Evolutionary conservation across 2,797 vertebrate genomes (phyloP).

Genomic region (Staurois parvus): DNA sequence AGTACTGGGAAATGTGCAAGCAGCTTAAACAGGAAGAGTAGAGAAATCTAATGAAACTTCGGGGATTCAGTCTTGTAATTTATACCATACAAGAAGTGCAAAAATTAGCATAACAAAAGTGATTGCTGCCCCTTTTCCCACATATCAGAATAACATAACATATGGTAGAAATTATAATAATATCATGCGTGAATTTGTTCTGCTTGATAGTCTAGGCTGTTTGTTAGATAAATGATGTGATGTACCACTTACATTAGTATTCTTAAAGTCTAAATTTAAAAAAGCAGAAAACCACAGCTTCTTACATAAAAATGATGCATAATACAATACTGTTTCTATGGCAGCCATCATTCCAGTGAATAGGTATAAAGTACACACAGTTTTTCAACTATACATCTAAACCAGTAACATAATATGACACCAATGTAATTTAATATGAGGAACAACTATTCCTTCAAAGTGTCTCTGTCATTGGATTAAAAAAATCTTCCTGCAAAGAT

Average conservation of each 20-base stretch:
- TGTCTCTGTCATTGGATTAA: no score
- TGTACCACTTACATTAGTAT: constrained; percentile 29
- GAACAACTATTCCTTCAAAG: no score
- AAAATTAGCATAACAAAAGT: constrained; percentile 69
- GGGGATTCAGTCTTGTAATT: constrained; percentile 70
- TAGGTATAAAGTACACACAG: no score
- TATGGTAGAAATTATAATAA: constrained; percentile 56
- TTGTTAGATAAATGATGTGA: constrained; percentile 43
- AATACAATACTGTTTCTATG: background rate
- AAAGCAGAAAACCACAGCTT: background rate
- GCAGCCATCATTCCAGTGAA: no score
- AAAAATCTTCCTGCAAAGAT: no score
- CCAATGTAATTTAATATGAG: no score
- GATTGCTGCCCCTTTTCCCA: constrained; percentile 45
- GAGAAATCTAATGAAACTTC: constrained; percentile 69
- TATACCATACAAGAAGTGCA: constrained; percentile 59
- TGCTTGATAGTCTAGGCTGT: constrained; percentile 35
- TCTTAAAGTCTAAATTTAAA: constrained; percentile 19
- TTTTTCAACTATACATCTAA: no score
- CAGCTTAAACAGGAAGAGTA: constrained; percentile 61
- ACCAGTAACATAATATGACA: no score
- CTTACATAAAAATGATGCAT: constrained; percentile 12
- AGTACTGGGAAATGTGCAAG: constrained; percentile 74
- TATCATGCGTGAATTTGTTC: constrained; percentile 46
- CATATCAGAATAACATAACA: constrained; percentile 46